Base-by-base conservation (phyloP, 1,140 invertebrate genomes). In the Drosophila elegans region DNA sequence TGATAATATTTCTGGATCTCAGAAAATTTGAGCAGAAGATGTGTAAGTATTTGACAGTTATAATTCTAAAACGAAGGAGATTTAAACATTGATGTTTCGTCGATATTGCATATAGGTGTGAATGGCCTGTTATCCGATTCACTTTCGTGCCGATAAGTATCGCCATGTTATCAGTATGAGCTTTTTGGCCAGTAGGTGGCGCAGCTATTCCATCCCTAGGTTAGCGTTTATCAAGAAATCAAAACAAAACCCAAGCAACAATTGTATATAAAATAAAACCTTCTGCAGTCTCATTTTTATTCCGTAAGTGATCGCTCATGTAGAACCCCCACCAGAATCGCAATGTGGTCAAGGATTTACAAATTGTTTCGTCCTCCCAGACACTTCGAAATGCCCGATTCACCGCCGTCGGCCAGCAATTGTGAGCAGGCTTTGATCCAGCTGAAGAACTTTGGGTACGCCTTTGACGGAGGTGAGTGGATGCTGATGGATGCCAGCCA, bases 401-500 rank as follows among this genome's bases (percentile, higher is more conserved):
- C 48, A 2, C 11, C 9, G 10, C 27, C 27, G 13, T 59, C 6
- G 29, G 38, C 21, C 63, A 46, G 51, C 42, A 49, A 41, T 25
- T 71, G 74, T 52, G 72, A 76, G 12, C 34, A 80, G 52, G 89
- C 89, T 12, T 49, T 78, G 32, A 36, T 67, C 10, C 59, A 61
- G n/a, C 32, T 91, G 11, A 63, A 66, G 13, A 55, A 91, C 16
- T 69, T 91, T 46, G 89, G 89, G 10, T 91, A 91, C 56, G 89
- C 81, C 9, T 91, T 91, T n/a, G 88, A 91, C 63, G 62, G 55
- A 27, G 56, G 90, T 91, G 29, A 78, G 78, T 52, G 6, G 5
- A 21, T 21, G 16, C 1, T 21, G 16, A 21, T 21, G 16, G 1
- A 16, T 9, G 10, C 29, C 29, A 32, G 29, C 5, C 6, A 12